A percentile compares a stretch with the other conserved stretches of the same genome.
phyloP scores from a whole-genome alignment of 2,113 vertebrate species.

The Neodon shergylaensis region DNA sequence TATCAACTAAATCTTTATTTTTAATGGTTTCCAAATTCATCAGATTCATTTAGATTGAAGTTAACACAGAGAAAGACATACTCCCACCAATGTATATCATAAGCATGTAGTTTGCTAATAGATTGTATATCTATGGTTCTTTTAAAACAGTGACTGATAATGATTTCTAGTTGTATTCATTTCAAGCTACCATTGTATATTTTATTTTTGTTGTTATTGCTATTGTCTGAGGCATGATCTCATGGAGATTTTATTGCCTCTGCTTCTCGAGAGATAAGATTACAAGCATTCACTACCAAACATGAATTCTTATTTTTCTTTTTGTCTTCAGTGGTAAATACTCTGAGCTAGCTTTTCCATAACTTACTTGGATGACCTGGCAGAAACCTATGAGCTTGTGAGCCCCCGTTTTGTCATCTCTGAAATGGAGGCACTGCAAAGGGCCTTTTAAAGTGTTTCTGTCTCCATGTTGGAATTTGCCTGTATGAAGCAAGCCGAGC shows the following conservation, averaged over 20 bases:
- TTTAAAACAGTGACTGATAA: neutral
- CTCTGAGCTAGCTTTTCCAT: neutral
- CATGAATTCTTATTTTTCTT: neutral
- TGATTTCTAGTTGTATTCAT: slow-evolving; percentile 39
- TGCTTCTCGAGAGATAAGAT: neutral
- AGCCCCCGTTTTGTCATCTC: neutral
- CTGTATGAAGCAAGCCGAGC: neutral
- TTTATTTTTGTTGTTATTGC: neutral
- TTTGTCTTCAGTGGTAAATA: neutral
- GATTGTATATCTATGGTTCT: neutral
- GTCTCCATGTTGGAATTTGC: neutral
- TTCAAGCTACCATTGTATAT: neutral
- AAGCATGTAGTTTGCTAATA: neutral
- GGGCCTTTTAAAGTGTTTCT: neutral
- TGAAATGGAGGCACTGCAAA: neutral
- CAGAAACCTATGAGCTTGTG: neutral
- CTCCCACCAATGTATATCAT: neutral
- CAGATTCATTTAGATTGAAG: neutral
- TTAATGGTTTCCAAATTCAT: slow-evolving; percentile 18
- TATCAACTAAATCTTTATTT: neutral
- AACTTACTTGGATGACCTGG: neutral
- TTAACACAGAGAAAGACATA: neutral
- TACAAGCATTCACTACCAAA: neutral
- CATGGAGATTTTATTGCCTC: neutral
- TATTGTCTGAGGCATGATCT: neutral